A percentile compares a stretch with the other conserved stretches of the same genome.
These are phyloP conservation scores for Xyrauchen texanus DNA, from an alignment of 2,113 vertebrate species.

Conservation along the genomic window DNA sequence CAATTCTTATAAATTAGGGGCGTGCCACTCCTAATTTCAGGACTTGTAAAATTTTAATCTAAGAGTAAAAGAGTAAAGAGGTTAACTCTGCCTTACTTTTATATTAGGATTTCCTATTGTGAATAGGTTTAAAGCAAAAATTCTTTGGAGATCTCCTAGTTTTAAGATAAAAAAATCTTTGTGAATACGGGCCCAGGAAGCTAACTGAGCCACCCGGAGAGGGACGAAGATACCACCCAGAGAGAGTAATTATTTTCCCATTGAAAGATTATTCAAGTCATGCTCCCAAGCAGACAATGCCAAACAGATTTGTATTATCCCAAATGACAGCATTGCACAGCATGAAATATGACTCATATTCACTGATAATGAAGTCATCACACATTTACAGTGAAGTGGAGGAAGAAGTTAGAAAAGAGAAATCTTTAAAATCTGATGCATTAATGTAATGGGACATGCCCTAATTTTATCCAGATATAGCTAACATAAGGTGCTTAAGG, in stretches of 20 bases:
- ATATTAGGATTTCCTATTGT: too few species aligned
- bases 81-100: too few species aligned
- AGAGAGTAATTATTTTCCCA: slow-evolving; percentile 2
- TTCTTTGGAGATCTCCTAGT: too few species aligned
- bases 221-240: not conserved
- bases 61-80: too few species aligned
- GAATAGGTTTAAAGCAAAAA: too few species aligned
- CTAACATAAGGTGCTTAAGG: too few species aligned
- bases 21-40: too few species aligned
- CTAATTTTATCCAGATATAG: too few species aligned
- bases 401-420: not conserved
- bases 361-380: slow-evolving; percentile 12
- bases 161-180: too few species aligned
- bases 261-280: slow-evolving; percentile 13
- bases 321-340: not conserved
- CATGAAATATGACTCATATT: slow-evolving; percentile 6
- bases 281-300: slow-evolving; percentile 6
- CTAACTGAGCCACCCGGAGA: not conserved
- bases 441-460: not conserved
- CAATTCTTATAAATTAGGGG: too few species aligned
- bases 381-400: not conserved
- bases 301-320: not conserved
- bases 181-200: not conserved
- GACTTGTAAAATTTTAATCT: too few species aligned
- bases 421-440: not conserved